Percentiles rank a stretch among this genome's conserved stretches.
Evolutionary conservation across 1,140 invertebrate species (phyloP).

Genomic region (Calephelis virginiensis): DNA sequence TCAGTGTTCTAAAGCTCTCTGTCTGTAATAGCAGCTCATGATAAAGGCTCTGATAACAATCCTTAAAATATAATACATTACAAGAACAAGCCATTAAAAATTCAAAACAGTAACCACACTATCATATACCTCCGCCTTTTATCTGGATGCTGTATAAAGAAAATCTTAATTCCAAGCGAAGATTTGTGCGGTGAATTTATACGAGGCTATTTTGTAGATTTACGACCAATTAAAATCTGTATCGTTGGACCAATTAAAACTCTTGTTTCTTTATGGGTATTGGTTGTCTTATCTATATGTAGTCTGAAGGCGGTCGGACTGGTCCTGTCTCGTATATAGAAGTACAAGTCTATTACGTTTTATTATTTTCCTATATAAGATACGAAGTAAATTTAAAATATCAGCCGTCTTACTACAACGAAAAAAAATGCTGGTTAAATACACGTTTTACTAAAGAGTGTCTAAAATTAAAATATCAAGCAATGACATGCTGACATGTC

Average conservation of each 20-base stretch:
- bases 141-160: constrained; percentile 37
- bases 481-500: no score
- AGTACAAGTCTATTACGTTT: no score
- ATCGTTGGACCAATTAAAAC: constrained; percentile 67
- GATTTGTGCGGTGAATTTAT: constrained; percentile 46
- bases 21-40: not conserved
- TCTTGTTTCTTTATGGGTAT: constrained; percentile 61
- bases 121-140: constrained; percentile 30
- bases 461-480: no score
- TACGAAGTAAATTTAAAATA: no score
- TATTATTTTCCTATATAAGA: no score
- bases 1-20: not conserved
- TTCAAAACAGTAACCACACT: constrained; percentile 29
- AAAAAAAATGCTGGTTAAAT: no score
- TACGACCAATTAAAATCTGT: constrained; percentile 75
- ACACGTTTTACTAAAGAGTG: no score
- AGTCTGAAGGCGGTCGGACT: constrained; percentile 38
- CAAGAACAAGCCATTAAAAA: constrained; percentile 32
- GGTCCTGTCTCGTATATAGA: constrained; percentile 24
- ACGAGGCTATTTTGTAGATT: constrained; percentile 51
- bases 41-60: not conserved
- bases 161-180: constrained; percentile 53
- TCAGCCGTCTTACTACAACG: no score
- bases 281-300: constrained; percentile 47
- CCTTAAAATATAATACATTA: not conserved